Evolutionary conservation across 2,888 invertebrate genomes (phyloP), one percentile per base, ranked within the genome.

Genomic region (Eugnorisma glareosa): DNA sequence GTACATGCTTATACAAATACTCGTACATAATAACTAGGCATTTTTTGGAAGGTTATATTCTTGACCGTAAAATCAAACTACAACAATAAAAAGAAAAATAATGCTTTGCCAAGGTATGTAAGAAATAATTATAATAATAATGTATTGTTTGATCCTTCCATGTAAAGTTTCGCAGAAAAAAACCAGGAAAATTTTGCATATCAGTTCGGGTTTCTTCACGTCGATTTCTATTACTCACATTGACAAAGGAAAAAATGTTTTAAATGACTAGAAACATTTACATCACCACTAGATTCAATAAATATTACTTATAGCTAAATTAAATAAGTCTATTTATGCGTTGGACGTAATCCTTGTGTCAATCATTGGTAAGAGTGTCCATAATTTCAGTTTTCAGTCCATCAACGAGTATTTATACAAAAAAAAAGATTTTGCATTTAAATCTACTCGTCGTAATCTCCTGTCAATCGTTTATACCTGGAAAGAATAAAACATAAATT

Each of bases 181-280:
- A 40, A n/a, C n/a, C 37, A 64, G n/a, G 15, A 64, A 15, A 40
- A 40, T 8, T 7, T 40, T 40, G 40, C n/a, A 18, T 18, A 24
- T 37, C 13, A 28, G n/a, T 40, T 40, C 1, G 18, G 40, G n/a
- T n/a, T 64, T 64, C n/a, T 40, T 8, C 0, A 40, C n/a, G 3
- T 8, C 40, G 35, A 40, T 64, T 40, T 18, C 18, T 18, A 15
- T 40, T 63, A 40, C 15, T 40, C n/a, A n/a, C 3, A 8, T 40
- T 8, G n/a, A 21, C n/a, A 1, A n/a, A 40, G 40, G 8, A 64
- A 64, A 59, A 40, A 40, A 40, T 4, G 3, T 40, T 40, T 37
- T 28, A 24, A 18, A 51, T 67, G 68, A 40, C 72, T 72, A 72
- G 72, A 72, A 51, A 28, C 3, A 21, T 35, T 45, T 13, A 31